Base-by-base conservation (phyloP, 2,113 vertebrate genomes). In the Phyllostomus discolor region DNA sequence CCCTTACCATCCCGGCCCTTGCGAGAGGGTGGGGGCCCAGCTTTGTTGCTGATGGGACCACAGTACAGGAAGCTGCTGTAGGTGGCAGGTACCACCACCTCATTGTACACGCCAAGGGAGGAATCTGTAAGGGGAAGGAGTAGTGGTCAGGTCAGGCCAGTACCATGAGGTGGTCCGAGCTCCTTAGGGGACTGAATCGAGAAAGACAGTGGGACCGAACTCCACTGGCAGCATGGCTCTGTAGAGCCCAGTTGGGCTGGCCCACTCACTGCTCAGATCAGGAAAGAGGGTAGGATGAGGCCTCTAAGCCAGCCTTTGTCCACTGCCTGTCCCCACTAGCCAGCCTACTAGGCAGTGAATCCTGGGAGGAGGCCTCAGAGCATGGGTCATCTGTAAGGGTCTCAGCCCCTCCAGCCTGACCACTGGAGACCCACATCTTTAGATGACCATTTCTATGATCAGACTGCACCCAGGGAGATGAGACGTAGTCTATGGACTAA, bases 41-140 rank as follows among this genome's bases (percentile, higher is more conserved):
- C 86, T 98, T 98, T 99, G 81, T 91, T 97, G 54, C 97, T 83
- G 10, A 98, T 96, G 0, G 97, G 82, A 28, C 99, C 98, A 89
- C 99, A 99, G 98, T 99, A 99, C 79, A 99, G 98, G 98, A 98
- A 99, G 57, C 99, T 99, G 0, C 99, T 99, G 94, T 99, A 98
- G 4, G 98, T 96, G 75, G 99, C 98, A 0, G 99, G 98, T 95
- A 99, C 99, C 0, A 99, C 99, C 98, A 99, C 99, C 98, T 99
- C 99, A 0, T 99, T 99, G 88, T 99, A 99, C 19, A 99, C 99
- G 0, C 99, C 98, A 20, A 88, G 96, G 43, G 66, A 95, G 59
- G 97, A 43, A 70, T 97, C 97, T 98, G 94, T 75, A 81, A 85
- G 48, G 17, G 4, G 28, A 90, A 80, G 16, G 20, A 43, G 26